These are phyloP conservation scores for Sinocyclocheilus grahami DNA, from an alignment of 2,113 vertebrate species.

Conservation along the genomic window DNA sequence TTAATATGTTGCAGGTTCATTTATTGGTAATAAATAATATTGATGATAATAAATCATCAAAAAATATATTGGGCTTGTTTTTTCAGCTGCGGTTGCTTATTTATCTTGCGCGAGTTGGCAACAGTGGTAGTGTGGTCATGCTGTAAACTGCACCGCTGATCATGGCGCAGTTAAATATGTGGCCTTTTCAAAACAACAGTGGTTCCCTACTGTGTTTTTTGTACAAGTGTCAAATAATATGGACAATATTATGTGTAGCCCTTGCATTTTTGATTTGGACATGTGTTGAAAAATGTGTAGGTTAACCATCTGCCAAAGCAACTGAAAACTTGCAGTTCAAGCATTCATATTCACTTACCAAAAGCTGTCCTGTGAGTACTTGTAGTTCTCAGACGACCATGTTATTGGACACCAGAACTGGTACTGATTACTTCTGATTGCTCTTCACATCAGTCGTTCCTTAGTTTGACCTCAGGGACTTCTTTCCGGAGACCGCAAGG, in stretches of 20 bases:
- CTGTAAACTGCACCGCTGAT: not conserved
- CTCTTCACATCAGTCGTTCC: slow-evolving; percentile 39
- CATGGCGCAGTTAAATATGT: slow-evolving; percentile 20
- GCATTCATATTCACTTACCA: not conserved
- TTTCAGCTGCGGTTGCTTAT: too few relatives aligned
- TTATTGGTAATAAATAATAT: too few relatives aligned
- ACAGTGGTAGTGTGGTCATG: not conserved
- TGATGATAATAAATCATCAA: too few relatives aligned
- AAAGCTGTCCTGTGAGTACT: not conserved
- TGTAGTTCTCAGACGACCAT: not conserved
- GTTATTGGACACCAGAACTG: slow-evolving; percentile 11
- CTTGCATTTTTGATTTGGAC: not conserved
- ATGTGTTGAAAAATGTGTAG: not conserved
- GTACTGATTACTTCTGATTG: slow-evolving; percentile 17
- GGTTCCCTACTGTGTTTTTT: not conserved
- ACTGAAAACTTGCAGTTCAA: not conserved
- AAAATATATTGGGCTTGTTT: too few relatives aligned
- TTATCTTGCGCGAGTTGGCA: too few relatives aligned
- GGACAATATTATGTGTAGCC: not conserved
- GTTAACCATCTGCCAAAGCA: not conserved
- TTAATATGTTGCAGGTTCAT: too few relatives aligned
- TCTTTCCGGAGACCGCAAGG: slow-evolving; percentile 19
- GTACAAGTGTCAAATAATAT: not conserved
- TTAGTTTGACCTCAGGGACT: slow-evolving; percentile 55
- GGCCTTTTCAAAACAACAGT: not conserved